Evolutionary conservation across 2,888 invertebrate genomes (phyloP), one percentile per base, ranked within the genome.

Genomic region (Lasioglossum malachurum): DNA sequence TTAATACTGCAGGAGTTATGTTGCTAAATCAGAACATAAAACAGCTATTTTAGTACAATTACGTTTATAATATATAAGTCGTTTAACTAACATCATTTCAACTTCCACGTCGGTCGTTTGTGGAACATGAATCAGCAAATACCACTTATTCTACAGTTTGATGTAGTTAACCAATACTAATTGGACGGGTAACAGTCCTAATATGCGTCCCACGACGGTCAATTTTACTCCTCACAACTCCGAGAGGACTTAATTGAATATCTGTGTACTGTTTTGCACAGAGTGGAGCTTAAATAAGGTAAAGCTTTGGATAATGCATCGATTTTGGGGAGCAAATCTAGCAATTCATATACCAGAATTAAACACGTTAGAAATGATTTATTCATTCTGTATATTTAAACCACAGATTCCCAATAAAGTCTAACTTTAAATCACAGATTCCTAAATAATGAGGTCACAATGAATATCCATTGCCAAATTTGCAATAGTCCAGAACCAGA

Each of bases 191-290:
- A 67, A 67, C 67, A 23, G 38, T 67, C 10, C 67, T 67, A 35
- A 67, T 67, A 67, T 35, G 67, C 67, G 35, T 35, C 67, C 67
- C 67, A 35, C 67, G 67, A 67, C 35, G 67, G 67, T 67, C 67
- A 67, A 35, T 67, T 67, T 67, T 67, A 67, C 19, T 35, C 67
- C 67, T 67, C 19, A 67, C 67, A 67, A 67, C 67, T 67, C 67
- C 35, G 35, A 35, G 67, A 67, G 67, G 35, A 38, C 67, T 38
- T 67, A 38, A 67, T 67, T 67, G 67, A 67, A 67, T 67, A 67
- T 38, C 67, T 35, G 19, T 67, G 67, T 41, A 67, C 35, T 35
- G 35, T 67, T 35, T 67, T 31, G 35, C 67, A 38, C 19, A 67
- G 35, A 38, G 0, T 67, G 4, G 10, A 67, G 35, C 67, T 10